A percentile compares a stretch with the other conserved stretches of the same genome.
These are phyloP conservation scores for Netelia melanura DNA, from an alignment of 2,888 invertebrate species.

Conservation along the genomic window DNA sequence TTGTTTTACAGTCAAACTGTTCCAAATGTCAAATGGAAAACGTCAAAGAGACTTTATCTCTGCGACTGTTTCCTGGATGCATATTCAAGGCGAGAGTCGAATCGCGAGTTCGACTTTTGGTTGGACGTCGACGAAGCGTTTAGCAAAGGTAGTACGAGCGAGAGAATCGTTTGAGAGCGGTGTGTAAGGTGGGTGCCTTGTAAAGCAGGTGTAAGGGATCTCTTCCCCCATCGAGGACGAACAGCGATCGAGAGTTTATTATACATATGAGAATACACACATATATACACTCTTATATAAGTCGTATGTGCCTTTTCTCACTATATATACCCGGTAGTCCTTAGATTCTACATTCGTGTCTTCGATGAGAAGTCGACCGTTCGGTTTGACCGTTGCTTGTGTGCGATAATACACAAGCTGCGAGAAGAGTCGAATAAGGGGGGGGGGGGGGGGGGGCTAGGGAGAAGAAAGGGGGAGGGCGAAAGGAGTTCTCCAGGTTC, in stretches of 20 bases:
- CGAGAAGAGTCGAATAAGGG: slow-evolving; percentile 21
- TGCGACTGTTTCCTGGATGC: slow-evolving; percentile 54
- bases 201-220: slow-evolving; percentile 80
- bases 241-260: slow-evolving; percentile 61
- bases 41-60: background rate
- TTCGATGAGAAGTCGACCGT: slow-evolving; percentile 57
- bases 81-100: slow-evolving; percentile 72
- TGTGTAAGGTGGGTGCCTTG: slow-evolving; percentile 68
- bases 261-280: background rate
- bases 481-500: slow-evolving; percentile 64
- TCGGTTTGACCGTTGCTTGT: slow-evolving; percentile 58
- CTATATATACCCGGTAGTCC: slow-evolving; percentile 76
- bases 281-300: slow-evolving; percentile 3
- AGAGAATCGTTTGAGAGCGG: slow-evolving; percentile 49
- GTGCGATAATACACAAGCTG: slow-evolving; percentile 53
- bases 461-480: slow-evolving; percentile 9
- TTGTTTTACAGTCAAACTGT: slow-evolving; percentile 2
- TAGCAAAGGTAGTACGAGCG: slow-evolving; percentile 48
- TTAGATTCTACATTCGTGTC: slow-evolving; percentile 75
- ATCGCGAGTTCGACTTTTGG: slow-evolving; percentile 44
- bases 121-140: slow-evolving; percentile 60
- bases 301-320: slow-evolving; percentile 60
- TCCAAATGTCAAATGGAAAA: background rate
- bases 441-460: background rate
- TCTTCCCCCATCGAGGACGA: slow-evolving; percentile 68